These are phyloP conservation scores for Tenebrio molitor DNA, from an alignment of 1,140 invertebrate species.

Conservation along the genomic window DNA sequence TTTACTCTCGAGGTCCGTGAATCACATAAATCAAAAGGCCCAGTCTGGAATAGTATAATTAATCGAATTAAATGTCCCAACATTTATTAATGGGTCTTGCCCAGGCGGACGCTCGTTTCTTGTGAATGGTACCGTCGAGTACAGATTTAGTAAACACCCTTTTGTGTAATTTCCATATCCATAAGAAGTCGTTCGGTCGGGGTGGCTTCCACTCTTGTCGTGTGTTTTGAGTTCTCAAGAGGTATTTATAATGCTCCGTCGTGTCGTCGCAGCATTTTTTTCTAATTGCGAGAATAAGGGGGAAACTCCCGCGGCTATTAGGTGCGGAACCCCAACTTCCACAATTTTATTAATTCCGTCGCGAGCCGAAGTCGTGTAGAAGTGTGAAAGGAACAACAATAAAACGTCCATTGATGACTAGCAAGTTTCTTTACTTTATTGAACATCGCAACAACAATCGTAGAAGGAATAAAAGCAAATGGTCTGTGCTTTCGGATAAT, in stretches of 20 bases:
- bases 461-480: slow-evolving; percentile 59
- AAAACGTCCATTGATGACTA: slow-evolving; percentile 54
- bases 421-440: slow-evolving; percentile 53
- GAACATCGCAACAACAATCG: slow-evolving; percentile 54
- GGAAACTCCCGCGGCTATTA: neutral
- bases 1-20: slow-evolving; percentile 29
- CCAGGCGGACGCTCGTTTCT: neutral
- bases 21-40: slow-evolving; percentile 36
- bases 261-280: too few species aligned
- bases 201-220: too few species aligned
- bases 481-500: slow-evolving; percentile 57
- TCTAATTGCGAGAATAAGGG: neutral
- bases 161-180: neutral
- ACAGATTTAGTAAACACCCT: neutral
- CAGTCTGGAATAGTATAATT: slow-evolving; percentile 9
- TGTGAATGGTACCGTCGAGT: neutral
- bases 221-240: too few species aligned
- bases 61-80: slow-evolving; percentile 42
- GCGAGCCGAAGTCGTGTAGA: neutral
- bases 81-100: slow-evolving; percentile 31
- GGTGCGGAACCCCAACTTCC: neutral
- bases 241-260: too few species aligned
- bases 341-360: slow-evolving; percentile 20
- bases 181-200: too few species aligned
- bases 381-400: slow-evolving; percentile 55